Evolutionary conservation across 2,888 invertebrate genomes (phyloP).

Genomic region (Cryptosula pallasiana): DNA sequence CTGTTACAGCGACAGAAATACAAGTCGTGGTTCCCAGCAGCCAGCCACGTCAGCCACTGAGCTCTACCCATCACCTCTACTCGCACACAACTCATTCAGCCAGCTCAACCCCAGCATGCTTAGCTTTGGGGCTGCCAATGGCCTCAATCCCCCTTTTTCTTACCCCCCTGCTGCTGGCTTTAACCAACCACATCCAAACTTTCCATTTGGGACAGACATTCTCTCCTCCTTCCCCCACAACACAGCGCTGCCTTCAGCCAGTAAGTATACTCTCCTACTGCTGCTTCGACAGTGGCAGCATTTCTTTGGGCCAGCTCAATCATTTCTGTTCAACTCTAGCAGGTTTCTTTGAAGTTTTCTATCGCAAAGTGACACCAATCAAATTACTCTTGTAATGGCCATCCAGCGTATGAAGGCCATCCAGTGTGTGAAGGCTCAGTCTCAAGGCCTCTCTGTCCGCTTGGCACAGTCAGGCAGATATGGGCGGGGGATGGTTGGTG

Average conservation of each 20-base stretch:
- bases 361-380: background rate
- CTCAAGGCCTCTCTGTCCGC: no score
- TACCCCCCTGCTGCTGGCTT: background rate
- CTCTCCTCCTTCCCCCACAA: background rate
- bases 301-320: no score
- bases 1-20: slow-evolving; percentile 17
- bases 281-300: no score
- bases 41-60: background rate
- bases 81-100: background rate
- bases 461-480: no score
- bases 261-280: background rate
- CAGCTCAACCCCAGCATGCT: background rate
- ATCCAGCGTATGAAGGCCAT: no score
- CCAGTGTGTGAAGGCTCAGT: no score
- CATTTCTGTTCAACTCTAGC: no score
- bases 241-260: background rate
- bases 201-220: background rate
- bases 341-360: background rate
- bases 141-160: background rate
- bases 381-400: background rate
- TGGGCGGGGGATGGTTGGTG: background rate
- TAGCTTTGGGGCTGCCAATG: background rate
- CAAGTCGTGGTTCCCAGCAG: slow-evolving; percentile 2
- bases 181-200: background rate
- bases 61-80: background rate